Conservation (phyloP, 1,140 invertebrate species). For the Idris sp. region DNA sequence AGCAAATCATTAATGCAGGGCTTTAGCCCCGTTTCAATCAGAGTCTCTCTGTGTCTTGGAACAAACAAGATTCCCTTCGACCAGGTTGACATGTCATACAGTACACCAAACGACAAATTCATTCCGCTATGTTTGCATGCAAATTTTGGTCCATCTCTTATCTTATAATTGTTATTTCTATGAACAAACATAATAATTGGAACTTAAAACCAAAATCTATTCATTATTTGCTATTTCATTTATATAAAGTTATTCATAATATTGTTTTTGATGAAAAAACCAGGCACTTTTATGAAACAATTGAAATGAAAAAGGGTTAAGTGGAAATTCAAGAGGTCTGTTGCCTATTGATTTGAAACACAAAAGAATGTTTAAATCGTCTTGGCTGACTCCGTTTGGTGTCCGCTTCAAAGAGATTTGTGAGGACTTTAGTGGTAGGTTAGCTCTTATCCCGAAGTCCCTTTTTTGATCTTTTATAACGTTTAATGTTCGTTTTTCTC, state of each 20-base stretch:
- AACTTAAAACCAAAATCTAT: too few relatives aligned
- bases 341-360: conserved; percentile 23
- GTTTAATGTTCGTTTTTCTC: conserved; percentile 31
- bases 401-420: conserved; percentile 58
- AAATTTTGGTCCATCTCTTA: conserved; percentile 12
- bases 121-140: conserved; percentile 34
- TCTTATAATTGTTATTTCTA: background rate
- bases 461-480: conserved; percentile 13
- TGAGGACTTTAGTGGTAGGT: conserved; percentile 42
- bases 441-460: conserved; percentile 33
- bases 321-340: conserved; percentile 28
- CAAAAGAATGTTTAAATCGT: conserved; percentile 56
- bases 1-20: conserved; percentile 46
- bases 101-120: conserved; percentile 37
- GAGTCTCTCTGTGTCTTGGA: conserved; percentile 20
- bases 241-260: too few relatives aligned
- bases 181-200: too few relatives aligned
- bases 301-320: conserved; percentile 24
- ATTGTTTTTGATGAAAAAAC: too few relatives aligned
- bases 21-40: conserved; percentile 47
- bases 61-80: conserved; percentile 41
- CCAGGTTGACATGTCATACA: conserved; percentile 26
- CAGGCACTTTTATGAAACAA: too few relatives aligned
- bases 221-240: too few relatives aligned
- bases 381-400: conserved; percentile 39